A percentile compares a stretch with the other conserved stretches of the same genome.
Evolutionary conservation across 2,797 vertebrate species (phyloP).

Genomic region (Balearica regulorum): DNA sequence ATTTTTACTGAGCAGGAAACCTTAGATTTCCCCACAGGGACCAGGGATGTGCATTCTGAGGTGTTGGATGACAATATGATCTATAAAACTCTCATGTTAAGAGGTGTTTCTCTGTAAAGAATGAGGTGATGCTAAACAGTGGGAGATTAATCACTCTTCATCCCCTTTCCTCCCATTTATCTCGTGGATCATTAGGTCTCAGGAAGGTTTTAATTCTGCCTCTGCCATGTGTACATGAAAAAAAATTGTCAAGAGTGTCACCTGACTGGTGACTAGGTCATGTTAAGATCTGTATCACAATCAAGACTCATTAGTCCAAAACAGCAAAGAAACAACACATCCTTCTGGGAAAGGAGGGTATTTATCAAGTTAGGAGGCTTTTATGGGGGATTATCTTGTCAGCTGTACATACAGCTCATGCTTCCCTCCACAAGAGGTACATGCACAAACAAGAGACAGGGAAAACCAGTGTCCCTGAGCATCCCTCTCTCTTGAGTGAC

Average conservation of each 20-base stretch:
- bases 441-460: not conserved
- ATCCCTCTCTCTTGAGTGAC: not conserved
- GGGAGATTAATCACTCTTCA: conserved; percentile 32
- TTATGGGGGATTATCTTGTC: not conserved
- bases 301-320: not conserved
- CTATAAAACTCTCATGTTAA: conserved; percentile 9
- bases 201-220: conserved; percentile 39
- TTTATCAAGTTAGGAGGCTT: not conserved
- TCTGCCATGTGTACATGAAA: not conserved
- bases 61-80: conserved; percentile 13
- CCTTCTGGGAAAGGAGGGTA: not conserved
- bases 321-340: not conserved
- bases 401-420: not conserved
- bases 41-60: not conserved
- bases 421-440: not conserved
- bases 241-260: conserved; percentile 1
- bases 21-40: not conserved
- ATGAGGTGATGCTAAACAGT: conserved; percentile 1
- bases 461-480: not conserved
- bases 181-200: conserved; percentile 26
- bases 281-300: not conserved
- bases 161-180: conserved; percentile 30
- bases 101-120: conserved; percentile 34
- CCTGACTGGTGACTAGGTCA: not conserved
- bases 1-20: not conserved